Evolutionary conservation across 2,113 vertebrate species (phyloP).

Genomic region (Mirza zaza): DNA sequence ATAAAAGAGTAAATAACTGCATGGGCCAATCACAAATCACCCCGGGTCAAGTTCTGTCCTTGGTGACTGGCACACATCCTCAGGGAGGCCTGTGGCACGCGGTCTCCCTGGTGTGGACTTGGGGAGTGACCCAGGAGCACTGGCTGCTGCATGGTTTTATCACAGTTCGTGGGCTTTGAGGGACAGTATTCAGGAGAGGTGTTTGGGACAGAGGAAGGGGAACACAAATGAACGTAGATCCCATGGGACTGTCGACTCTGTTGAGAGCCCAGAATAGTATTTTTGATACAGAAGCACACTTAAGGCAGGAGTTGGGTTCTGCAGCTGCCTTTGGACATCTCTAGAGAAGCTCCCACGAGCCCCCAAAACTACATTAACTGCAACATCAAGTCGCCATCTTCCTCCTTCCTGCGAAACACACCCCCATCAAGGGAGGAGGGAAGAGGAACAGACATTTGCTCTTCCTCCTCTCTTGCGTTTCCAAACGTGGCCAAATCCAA

Average conservation of each 20-base stretch:
- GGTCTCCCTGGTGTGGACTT: background rate
- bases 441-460: background rate
- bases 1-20: slow-evolving; percentile 60
- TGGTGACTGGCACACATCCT: background rate
- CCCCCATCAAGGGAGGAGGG: fast-evolving
- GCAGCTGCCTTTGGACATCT: background rate
- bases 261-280: background rate
- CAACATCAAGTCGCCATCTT: background rate
- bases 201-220: background rate
- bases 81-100: background rate
- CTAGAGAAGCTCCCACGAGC: background rate
- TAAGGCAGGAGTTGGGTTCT: background rate
- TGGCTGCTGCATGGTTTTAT: background rate
- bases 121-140: background rate
- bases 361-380: background rate
- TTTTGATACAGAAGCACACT: background rate
- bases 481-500: background rate
- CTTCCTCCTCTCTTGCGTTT: background rate
- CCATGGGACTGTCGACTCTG: background rate
- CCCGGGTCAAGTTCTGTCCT: slow-evolving; percentile 44
- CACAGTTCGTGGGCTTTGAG: background rate
- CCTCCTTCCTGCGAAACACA: background rate
- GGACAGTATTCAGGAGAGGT: background rate
- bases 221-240: background rate
- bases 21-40: slow-evolving; percentile 42